Conservation (phyloP, 2,797 vertebrate genomes). For the Hypotaenidia okinawae region DNA sequence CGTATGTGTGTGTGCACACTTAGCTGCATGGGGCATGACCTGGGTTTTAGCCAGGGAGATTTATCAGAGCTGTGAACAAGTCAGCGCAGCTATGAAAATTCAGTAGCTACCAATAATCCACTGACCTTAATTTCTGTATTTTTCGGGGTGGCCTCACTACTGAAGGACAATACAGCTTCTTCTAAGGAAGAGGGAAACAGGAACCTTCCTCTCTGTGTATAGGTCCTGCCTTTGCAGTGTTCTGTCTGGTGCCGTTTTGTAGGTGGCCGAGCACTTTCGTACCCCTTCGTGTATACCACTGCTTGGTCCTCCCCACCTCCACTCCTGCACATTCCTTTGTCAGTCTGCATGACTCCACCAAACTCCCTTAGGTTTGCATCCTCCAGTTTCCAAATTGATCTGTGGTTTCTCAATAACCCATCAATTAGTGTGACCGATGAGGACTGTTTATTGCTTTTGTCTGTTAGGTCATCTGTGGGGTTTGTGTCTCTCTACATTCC, state of each 20-base stretch:
- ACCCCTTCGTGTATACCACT: neutral
- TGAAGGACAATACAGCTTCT: neutral
- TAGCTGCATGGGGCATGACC: neutral
- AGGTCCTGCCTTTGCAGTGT: neutral
- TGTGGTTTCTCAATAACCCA: neutral
- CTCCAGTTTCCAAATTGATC: neutral
- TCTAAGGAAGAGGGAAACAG: neutral
- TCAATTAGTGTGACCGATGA: neutral
- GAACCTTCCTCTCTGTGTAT: neutral
- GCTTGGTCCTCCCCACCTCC: neutral
- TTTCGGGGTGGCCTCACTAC: neutral
- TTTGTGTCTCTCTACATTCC: neutral
- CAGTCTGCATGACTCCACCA: rapidly evolving
- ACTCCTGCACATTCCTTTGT: neutral
- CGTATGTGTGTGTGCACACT: neutral
- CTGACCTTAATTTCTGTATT: neutral
- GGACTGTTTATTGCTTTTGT: neutral
- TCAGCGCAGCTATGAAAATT: neutral
- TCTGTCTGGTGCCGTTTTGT: neutral
- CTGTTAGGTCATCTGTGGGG: neutral
- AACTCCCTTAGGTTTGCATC: neutral
- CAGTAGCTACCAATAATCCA: neutral
- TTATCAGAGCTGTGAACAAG: neutral
- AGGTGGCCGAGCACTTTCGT: neutral
- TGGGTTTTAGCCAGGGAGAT: neutral